Evolutionary conservation across 2,797 vertebrate species (phyloP), one percentile per base, ranked within the genome.

Genomic region (Mycteria americana): DNA sequence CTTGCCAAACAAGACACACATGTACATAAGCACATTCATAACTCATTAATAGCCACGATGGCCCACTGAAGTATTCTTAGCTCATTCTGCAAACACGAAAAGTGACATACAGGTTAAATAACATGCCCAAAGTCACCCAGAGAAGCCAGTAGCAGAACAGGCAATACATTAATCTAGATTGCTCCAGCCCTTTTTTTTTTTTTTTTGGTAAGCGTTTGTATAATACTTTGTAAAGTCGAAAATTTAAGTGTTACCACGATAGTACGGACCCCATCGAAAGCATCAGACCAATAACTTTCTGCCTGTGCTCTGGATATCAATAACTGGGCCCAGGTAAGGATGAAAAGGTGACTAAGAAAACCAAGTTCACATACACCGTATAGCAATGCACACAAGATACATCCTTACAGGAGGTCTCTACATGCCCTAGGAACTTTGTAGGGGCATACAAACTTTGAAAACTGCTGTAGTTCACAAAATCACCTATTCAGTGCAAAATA

Each of bases 1-100:
- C 80, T 70, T 54, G 78, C 59, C 70, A 88, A 85, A 92, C 64
- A 48, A 85, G 90, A 78, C 67, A 64, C 48, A 48, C 46, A 6
- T 9, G 35, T 39, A 76, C 19, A 25, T 39, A 88, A 72, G 64
- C 31, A 84, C 54, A 79, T 89, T 88, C 28, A 33, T 63, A 43
- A 53, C 35, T 76, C 68, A 59, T 46, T 57, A 53, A 86, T 8
- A 85, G 73, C 30, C 70, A 76, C 1, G 0, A 46, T 27, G 53
- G 62, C 27, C 90, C 69, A 31, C 4, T 35, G 79, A 73, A 70
- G 39, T 11, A 62, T n/a, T 65, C 64, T 88, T 63, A 83, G 68
- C 78, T 80, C 56, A 39, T 54, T 68, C 68, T 87, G 60, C 62
- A 93, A 85, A 82, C 57, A 75, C 1, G 2, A 43, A 30, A 88